phyloP scores from a whole-genome alignment of 1,140 invertebrate genomes.

The Sarcophaga bullata region DNA sequence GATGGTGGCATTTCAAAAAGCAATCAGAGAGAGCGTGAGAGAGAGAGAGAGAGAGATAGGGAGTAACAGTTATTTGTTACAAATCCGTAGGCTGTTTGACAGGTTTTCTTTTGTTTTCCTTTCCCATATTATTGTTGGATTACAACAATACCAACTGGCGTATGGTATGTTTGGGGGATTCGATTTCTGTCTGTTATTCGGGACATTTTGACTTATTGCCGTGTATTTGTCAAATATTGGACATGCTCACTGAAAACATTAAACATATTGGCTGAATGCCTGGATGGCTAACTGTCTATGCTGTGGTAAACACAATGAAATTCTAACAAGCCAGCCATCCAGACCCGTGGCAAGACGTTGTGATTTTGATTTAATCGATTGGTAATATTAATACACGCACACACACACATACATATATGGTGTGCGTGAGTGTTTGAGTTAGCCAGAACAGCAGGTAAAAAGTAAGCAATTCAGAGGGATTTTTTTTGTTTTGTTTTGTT shows the following conservation, averaged over 20 bases:
- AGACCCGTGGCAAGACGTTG: slow-evolving; percentile 24
- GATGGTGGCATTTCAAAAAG: background rate
- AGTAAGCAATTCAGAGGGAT: too few species aligned
- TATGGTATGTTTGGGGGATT: slow-evolving; percentile 1
- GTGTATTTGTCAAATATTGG: slow-evolving; percentile 48
- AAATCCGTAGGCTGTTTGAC: background rate
- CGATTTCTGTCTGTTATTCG: slow-evolving; percentile 1
- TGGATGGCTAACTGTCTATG: background rate
- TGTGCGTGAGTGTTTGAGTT: background rate
- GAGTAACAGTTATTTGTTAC: slow-evolving; percentile 31
- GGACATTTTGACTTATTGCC: slow-evolving; percentile 48
- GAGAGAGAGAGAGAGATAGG: slow-evolving; percentile 9
- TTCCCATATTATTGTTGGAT: background rate
- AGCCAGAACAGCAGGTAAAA: slow-evolving; percentile 11
- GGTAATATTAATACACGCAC: background rate
- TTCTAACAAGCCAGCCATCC: background rate
- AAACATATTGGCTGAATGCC: background rate
- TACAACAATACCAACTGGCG: background rate
- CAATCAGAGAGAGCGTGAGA: slow-evolving; percentile 10
- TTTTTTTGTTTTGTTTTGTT: background rate
- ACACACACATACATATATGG: too few species aligned
- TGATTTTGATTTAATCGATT: slow-evolving; percentile 40
- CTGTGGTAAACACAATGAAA: background rate
- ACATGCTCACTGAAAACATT: slow-evolving; percentile 43
- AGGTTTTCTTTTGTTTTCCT: slow-evolving; percentile 16